Base-by-base conservation (phyloP, 2,113 vertebrate genomes). In the Phylloscopus whistleri region DNA sequence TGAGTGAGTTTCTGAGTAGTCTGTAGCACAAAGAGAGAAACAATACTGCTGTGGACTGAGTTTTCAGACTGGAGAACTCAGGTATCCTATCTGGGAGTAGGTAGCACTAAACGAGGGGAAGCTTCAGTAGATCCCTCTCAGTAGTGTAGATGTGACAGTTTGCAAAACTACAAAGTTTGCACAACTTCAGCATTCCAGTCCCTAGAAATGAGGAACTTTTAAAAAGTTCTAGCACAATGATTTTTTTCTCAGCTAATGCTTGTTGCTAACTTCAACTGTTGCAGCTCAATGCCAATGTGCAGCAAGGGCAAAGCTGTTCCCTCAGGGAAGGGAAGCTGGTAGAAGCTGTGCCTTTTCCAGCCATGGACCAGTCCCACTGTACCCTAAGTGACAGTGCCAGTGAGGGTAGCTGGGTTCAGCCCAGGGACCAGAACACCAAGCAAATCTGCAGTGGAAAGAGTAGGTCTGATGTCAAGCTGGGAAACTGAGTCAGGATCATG, bases 31-130 rank as follows among this genome's bases (percentile, higher is more conserved):
- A 81, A 48, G 59, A 56, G 56, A 69, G 31, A 58, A 63, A 55
- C 0, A 0, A 0, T 76, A 24, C 51, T 68, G 24, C 17, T 51
- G 4, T 46, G 28, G 6, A 55, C 43, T 44, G 37, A 62, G 11
- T 9, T 78, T 78, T 82, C 56, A 56, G 19, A 52, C 51, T 35
- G 30, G 70, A 16, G 18, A 30, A 30, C 7, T 68, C 33, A 9
- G 10, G 3, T 64, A 14, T 51, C 10, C 1, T 7, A 9, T 53
- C 52, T 81, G 30, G 22, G 35, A 68, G 15, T n/a, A 72, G 20
- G 43, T 33, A 39, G 30, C 43, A 28, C 33, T 53, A n/a, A 16
- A 15, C 1, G 1, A 62, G 22, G 22, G 37, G 55, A 64, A 69
- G 16, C 46, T 77, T 90, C 37, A 78, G 43, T 28, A 89, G 31